A percentile compares a stretch with the other conserved stretches of the same genome.
These are phyloP conservation scores for Sminthurides bifidus DNA, from an alignment of 1,140 invertebrate genomes.

Conservation along the genomic window DNA sequence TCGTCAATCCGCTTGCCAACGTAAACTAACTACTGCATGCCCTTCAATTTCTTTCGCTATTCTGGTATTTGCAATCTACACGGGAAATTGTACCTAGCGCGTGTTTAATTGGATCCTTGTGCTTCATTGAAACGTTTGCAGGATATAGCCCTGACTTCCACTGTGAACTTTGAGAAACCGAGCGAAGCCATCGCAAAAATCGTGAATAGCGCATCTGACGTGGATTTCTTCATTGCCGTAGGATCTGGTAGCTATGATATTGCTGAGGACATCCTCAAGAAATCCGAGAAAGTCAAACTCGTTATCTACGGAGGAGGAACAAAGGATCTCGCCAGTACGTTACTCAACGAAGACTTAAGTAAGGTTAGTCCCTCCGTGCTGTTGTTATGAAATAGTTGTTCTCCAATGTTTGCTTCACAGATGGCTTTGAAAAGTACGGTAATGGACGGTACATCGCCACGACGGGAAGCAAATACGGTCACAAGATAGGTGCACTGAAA, in stretches of 20 bases:
- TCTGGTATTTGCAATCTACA: not conserved
- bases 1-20: conserved; percentile 7
- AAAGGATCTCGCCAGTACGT: not conserved
- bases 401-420: not conserved
- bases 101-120: no score
- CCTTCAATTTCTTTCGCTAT: not conserved
- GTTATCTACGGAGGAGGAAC: conserved; percentile 10
- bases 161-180: not conserved
- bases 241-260: conserved; percentile 5
- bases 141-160: not conserved
- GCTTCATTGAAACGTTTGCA: no score
- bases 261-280: conserved; percentile 7
- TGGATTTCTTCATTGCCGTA: conserved; percentile 11
- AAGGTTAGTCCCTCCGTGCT: not conserved
- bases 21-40: not conserved
- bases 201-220: no score
- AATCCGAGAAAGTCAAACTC: conserved; percentile 1
- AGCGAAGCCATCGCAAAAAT: not conserved
- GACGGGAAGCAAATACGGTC: conserved; percentile 7
- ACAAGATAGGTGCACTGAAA: conserved; percentile 1
- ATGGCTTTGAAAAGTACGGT: not conserved
- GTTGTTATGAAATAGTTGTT: not conserved
- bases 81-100: conserved; percentile 1
- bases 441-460: conserved; percentile 12
- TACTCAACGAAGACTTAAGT: not conserved